Evolutionary conservation across 2,888 invertebrate species (phyloP), one percentile per base, ranked within the genome.

Genomic region (Tachina fera): DNA sequence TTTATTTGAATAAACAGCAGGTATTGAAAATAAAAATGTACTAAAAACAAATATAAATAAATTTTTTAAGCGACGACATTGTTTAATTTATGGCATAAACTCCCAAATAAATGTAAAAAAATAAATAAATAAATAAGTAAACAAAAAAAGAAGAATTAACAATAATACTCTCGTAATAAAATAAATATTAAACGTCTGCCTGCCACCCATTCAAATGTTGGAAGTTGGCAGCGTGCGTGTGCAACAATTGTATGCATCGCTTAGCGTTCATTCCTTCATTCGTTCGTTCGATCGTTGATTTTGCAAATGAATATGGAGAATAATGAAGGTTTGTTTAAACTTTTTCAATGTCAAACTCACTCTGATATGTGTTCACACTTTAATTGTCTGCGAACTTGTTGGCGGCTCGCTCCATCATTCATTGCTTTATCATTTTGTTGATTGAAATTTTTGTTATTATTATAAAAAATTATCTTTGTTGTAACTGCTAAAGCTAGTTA

Each of bases 321-420:
- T 63, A 71, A 31, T 31, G n/a, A n/a, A n/a, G n/a, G 76, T 76
- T 77, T 71, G 16, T 16, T 71, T 83, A 83, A 77, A 83, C 71
- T 65, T 83, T 83, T 76, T 83, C 82, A 83, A 83, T 77, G 82
- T 77, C 82, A 76, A 53, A 60, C 41, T 67, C 56, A n/a, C 41
- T 56, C 19, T 10, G 39, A 39, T n/a, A n/a, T 67, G 67, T 51
- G 43, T 67, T 74, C 49, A 65, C 49, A 58, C 58, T 65, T 19
- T 11, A 39, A 58, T 10, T 60, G 60, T 72, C 49, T 39, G 61
- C 16, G n/a, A 47, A 56, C 45, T 39, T 10, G 16, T 31, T 4
- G 31, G 31, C 31, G 31, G 31, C 16, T 47, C 43, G 22, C 47
- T 65, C 39, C 41, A 39, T 39, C 41, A 56, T 41, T 49, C 47